Percentiles rank a stretch among this genome's conserved stretches.
These are phyloP conservation scores for Anastatus disparis DNA, from an alignment of 1,140 invertebrate genomes.

Conservation along the genomic window DNA sequence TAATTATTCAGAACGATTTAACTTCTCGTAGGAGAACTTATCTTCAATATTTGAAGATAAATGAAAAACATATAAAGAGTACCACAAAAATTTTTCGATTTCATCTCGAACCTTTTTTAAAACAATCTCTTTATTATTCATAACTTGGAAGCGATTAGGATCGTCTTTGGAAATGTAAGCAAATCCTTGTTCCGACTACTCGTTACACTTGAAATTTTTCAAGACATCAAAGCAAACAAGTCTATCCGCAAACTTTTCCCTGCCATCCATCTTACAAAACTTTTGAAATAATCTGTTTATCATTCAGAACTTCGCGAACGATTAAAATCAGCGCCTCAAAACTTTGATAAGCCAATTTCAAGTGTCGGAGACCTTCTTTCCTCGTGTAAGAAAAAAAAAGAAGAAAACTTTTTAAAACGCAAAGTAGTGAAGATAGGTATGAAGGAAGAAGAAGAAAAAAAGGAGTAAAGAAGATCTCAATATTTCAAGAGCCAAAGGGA, in stretches of 20 bases:
- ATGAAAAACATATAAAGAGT: too few relatives aligned
- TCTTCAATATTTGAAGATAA: too few relatives aligned
- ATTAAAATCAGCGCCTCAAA: conserved; percentile 34
- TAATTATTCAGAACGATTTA: too few relatives aligned
- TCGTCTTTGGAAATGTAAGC: not conserved
- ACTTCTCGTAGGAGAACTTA: too few relatives aligned
- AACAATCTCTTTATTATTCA: not conserved
- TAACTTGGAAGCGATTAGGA: not conserved
- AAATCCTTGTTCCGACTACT: conserved; percentile 16
- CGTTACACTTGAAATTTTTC: conserved; percentile 13
- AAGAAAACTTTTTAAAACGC: conserved; percentile 25
- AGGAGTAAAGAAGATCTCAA: conserved; percentile 8
- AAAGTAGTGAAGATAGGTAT: conserved; percentile 10
- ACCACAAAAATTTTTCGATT: too few relatives aligned
- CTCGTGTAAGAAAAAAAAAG: too few relatives aligned
- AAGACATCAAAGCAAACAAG: conserved; percentile 11
- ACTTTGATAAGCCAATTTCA: conserved; percentile 34
- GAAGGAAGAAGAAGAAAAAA: not conserved
- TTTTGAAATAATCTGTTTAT: conserved; percentile 29
- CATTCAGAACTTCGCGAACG: conserved; percentile 17
- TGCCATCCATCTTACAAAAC: too few relatives aligned
- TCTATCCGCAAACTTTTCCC: not conserved
- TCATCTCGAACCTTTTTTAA: too few relatives aligned
- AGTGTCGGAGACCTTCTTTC: not conserved
- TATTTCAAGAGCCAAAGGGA: conserved; percentile 31